Conservation (phyloP, 2,888 invertebrate species). For the Drosophila pegasa region DNA sequence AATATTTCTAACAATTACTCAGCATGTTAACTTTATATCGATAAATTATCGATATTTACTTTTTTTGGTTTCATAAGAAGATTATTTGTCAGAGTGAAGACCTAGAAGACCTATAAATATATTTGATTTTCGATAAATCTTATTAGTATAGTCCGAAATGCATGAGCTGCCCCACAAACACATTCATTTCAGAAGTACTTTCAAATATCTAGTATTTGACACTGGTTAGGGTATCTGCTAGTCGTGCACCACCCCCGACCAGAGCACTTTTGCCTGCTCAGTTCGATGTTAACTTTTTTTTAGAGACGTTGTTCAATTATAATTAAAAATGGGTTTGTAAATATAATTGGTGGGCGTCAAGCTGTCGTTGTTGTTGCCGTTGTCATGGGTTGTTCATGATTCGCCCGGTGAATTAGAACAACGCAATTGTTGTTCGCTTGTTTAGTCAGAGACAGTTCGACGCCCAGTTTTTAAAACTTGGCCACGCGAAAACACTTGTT, state of each 20-base stretch:
- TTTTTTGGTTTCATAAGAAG: too few relatives aligned
- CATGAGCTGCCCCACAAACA: too few relatives aligned
- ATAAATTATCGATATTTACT: too few relatives aligned
- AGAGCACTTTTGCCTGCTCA: too few relatives aligned
- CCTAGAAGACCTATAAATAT: too few relatives aligned
- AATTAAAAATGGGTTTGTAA: slow-evolving; percentile 73
- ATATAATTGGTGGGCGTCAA: slow-evolving; percentile 72
- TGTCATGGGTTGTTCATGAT: slow-evolving; percentile 48
- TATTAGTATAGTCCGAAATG: too few relatives aligned
- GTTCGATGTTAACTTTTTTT: slow-evolving; percentile 18
- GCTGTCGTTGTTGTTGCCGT: slow-evolving; percentile 22
- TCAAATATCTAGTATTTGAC: too few relatives aligned
- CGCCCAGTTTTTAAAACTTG: slow-evolving; percentile 26
- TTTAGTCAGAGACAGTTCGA: slow-evolving; percentile 36
- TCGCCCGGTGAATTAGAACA: slow-evolving; percentile 67
- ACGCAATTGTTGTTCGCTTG: slow-evolving; percentile 51
- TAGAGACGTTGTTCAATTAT: slow-evolving; percentile 55
- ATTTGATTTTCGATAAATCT: too few relatives aligned
- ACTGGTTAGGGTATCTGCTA: background rate
- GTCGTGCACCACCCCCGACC: background rate
- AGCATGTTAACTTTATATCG: too few relatives aligned
- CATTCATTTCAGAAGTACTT: too few relatives aligned
- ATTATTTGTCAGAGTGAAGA: too few relatives aligned
- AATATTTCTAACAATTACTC: too few relatives aligned
- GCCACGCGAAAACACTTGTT: slow-evolving; percentile 7